Percentiles rank a stretch among this genome's conserved stretches.
Evolutionary conservation across 1,140 invertebrate genomes (phyloP).

Genomic region (Leptinotarsa texana): DNA sequence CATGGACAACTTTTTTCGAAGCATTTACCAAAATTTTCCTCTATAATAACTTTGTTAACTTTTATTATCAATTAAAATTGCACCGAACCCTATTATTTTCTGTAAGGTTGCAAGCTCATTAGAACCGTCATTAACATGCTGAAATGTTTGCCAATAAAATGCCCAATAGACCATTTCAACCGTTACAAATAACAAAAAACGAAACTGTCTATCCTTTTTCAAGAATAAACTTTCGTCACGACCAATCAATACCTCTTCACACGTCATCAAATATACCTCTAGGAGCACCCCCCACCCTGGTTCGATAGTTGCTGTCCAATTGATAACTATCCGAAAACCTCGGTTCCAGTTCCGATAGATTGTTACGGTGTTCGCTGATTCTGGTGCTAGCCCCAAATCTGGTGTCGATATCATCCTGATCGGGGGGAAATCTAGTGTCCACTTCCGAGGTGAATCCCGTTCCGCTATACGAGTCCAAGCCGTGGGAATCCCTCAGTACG

Average conservation of each 20-base stretch:
- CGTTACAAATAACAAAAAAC: too few relatives aligned
- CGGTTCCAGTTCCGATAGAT: constrained; percentile 52
- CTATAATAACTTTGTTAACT: too few relatives aligned
- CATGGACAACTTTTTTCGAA: too few relatives aligned
- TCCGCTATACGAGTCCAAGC: constrained; percentile 64
- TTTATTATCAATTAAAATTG: too few relatives aligned
- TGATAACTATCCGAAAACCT: constrained; percentile 57
- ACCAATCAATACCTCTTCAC: constrained; percentile 31
- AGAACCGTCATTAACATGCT: too few relatives aligned
- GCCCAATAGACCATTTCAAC: too few relatives aligned
- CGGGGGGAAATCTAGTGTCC: constrained; percentile 59
- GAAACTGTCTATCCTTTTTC: too few relatives aligned
- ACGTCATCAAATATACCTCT: constrained; percentile 86
- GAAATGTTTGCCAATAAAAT: too few relatives aligned
- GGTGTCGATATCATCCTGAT: constrained; percentile 62
- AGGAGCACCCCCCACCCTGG: constrained; percentile 68
- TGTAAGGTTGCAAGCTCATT: too few relatives aligned
- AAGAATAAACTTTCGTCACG: too few relatives aligned
- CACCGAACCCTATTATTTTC: too few relatives aligned
- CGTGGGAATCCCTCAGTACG: constrained; percentile 52
- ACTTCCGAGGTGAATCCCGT: constrained; percentile 58
- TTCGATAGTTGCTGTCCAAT: constrained; percentile 57
- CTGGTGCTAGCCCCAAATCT: constrained; percentile 64
- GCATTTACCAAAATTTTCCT: too few relatives aligned
- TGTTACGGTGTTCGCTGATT: constrained; percentile 49